Conservation (phyloP, 2,797 vertebrate genomes). For the Propithecus perrieri region DNA sequence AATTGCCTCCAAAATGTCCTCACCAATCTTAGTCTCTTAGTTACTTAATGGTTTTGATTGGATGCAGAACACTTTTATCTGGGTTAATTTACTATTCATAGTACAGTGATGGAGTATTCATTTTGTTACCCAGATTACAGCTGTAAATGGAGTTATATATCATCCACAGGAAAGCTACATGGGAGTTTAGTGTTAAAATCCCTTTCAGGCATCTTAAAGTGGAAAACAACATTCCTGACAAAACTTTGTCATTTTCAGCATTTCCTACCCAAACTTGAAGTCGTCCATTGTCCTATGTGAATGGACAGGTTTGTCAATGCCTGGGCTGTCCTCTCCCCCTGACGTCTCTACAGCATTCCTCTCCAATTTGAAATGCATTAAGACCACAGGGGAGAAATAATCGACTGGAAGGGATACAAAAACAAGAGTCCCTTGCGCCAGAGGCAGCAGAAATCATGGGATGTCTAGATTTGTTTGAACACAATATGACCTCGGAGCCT, state of each 20-base stretch:
- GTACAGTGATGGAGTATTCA: conserved; percentile 88
- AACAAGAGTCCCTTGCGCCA: fast-evolving
- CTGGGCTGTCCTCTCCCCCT: fast-evolving
- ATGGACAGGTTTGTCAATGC: fast-evolving
- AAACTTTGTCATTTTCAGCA: conserved; percentile 24
- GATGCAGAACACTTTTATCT: conserved; percentile 87
- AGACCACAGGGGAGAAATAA: fast-evolving
- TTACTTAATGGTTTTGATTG: conserved; percentile 87
- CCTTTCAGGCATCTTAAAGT: conserved; percentile 78
- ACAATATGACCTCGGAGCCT: not conserved
- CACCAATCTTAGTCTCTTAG: conserved; percentile 84
- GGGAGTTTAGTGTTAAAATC: conserved; percentile 79
- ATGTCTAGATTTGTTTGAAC: too few species aligned
- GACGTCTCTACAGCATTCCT: fast-evolving
- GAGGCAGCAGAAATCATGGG: fast-evolving
- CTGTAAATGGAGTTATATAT: conserved; percentile 87
- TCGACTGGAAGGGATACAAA: fast-evolving
- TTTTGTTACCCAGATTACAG: conserved; percentile 87
- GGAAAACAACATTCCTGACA: conserved; percentile 67
- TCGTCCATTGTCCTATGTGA: not conserved
- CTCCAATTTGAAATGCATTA: not conserved
- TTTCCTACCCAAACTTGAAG: conserved; percentile 42
- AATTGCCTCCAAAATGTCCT: conserved; percentile 84
- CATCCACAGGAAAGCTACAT: conserved; percentile 79
- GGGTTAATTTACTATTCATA: conserved; percentile 89